Conservation (phyloP, 2,888 invertebrate genomes). For the Agrochola lychnidis region DNA sequence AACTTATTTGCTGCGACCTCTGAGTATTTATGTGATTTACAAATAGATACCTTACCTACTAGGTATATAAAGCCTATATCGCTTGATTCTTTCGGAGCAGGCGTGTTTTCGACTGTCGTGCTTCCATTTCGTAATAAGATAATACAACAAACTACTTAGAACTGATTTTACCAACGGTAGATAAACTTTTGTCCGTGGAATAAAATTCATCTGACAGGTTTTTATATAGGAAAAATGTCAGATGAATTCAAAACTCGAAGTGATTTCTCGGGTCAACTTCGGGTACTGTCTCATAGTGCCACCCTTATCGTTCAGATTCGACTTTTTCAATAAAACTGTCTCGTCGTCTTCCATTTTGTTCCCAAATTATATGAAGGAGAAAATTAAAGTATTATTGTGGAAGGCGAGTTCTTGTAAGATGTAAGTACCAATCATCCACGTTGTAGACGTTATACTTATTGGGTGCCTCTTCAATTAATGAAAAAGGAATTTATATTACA, state of each 20-base stretch:
- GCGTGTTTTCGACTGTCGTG: neutral
- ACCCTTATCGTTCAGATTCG: constrained; percentile 28
- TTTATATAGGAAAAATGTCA: neutral
- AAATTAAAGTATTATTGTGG: constrained; percentile 52
- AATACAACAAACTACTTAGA: neutral
- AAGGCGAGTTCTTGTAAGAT: constrained; percentile 17
- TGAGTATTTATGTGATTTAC: neutral
- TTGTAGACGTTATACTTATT: neutral
- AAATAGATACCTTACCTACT: neutral
- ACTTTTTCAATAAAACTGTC: constrained; percentile 57
- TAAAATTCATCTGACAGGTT: neutral
- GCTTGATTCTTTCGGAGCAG: neutral
- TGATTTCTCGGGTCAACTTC: neutral
- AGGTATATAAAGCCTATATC: too few relatives aligned
- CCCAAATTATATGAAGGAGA: constrained; percentile 56
- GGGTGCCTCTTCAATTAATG: neutral
- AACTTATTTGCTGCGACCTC: neutral
- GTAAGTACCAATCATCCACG: neutral
- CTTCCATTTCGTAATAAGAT: neutral
- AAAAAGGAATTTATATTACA: constrained; percentile 8
- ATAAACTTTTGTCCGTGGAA: too few relatives aligned
- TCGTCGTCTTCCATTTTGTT: constrained; percentile 38
- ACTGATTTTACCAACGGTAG: neutral
- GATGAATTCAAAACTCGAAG: neutral
- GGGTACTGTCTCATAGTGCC: constrained; percentile 4